Conservation (phyloP, 2,113 vertebrate genomes). For the Protobothrops mucrosquamatus region DNA sequence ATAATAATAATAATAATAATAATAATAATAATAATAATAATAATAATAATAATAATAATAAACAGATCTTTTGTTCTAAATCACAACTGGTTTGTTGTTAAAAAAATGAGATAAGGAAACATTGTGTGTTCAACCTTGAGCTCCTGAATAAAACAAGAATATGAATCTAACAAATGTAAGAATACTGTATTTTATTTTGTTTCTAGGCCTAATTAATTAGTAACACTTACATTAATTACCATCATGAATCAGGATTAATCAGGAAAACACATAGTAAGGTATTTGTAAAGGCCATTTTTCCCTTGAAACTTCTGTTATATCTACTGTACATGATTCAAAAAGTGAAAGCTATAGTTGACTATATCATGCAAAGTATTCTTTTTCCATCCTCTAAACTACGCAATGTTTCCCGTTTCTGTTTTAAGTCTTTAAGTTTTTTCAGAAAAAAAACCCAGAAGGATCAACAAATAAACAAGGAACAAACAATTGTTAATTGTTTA, state of each 20-base stretch:
- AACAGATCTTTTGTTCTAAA: background rate
- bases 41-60: background rate
- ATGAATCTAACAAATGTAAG: background rate
- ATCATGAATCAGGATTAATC: background rate
- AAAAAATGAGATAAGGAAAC: background rate
- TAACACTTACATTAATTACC: background rate
- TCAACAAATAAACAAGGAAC: background rate
- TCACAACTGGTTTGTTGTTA: background rate
- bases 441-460: background rate
- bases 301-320: background rate
- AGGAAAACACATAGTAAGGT: background rate
- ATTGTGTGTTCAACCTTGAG: background rate
- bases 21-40: background rate
- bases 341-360: background rate
- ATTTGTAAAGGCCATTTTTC: background rate
- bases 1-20: background rate
- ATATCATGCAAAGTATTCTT: background rate
- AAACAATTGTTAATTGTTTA: background rate
- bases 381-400: background rate
- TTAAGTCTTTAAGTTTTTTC: background rate
- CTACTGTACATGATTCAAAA: background rate
- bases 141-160: background rate
- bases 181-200: background rate
- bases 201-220: background rate
- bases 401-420: background rate